Evolutionary conservation across 2,888 invertebrate genomes (phyloP), one percentile per base, ranked within the genome.

Genomic region (Drosophila atroscutellata): DNA sequence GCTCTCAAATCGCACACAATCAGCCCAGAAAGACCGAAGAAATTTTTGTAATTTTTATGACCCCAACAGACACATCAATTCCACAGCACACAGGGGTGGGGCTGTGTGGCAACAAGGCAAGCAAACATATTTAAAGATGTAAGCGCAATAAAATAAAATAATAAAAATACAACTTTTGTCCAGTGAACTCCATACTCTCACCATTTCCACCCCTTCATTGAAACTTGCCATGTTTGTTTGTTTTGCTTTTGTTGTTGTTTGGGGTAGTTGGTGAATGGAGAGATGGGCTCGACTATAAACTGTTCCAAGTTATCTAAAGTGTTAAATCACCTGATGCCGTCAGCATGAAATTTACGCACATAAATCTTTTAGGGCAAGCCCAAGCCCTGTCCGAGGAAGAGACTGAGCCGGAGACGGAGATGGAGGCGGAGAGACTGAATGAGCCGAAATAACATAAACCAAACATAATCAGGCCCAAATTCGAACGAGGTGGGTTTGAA

Each of bases 261-360:
- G 32, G 45, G 52, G 24, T 69, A 30, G 51, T 57, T 67, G 60
- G 26, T 20, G 11, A n/a, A 36, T 11, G 24, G 28, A 30, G 45
- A 18, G 56, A 50, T 45, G 60, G 34, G 61, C 60, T 69, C 60
- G 83, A 86, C 90, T 88, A 88, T 90, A 85, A 88, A 91, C 86
- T 90, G 83, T 81, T 88, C 67, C 80, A 72, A 86, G 86, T 86
- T 91, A 91, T 91, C 90, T 90, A 88, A 92, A 91, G 92, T 92
- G 92, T 92, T 91, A 91, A 92, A 92, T 91, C 91, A 92, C 91
- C 91, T 91, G 91, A 91, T 91, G 90, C 90, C 92, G 90, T 92
- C 91, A 91, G 91, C 91, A 91, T 92, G 92, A 91, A 91, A 90
- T 86, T 90, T 90, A 84, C 85, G 86, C 86, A 86, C 91, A 90